Percentiles rank a stretch among this genome's conserved stretches.
These are phyloP conservation scores for Allolobophora icterica DNA, from an alignment of 2,888 invertebrate species.

Conservation along the genomic window DNA sequence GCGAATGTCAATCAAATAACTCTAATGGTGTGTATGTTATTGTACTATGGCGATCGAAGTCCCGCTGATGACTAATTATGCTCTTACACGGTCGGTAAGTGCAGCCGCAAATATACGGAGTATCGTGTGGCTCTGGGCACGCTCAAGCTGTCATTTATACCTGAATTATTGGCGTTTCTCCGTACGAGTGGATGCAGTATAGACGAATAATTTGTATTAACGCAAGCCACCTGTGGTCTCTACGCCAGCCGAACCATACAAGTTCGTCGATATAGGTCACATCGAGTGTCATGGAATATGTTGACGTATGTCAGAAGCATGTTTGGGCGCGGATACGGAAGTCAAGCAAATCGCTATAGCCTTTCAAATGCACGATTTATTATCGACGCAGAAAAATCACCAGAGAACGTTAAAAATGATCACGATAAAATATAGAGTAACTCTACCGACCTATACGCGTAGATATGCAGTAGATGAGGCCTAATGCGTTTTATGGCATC, in stretches of 20 bases:
- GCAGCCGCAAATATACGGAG: not conserved
- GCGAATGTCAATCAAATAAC: not conserved
- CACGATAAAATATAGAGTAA: not conserved
- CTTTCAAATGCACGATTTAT: not conserved
- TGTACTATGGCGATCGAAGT: no score
- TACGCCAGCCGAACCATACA: not conserved
- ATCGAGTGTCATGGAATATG: not conserved
- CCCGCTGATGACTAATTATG: not conserved
- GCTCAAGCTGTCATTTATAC: not conserved
- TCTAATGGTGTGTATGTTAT: not conserved
- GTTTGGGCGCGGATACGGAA: slow-evolving; percentile 8
- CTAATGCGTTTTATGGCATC: not conserved
- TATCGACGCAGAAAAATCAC: not conserved
- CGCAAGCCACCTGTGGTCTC: not conserved
- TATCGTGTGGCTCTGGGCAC: not conserved
- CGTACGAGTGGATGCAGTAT: not conserved
- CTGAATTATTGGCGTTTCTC: slow-evolving; percentile 11
- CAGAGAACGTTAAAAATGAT: not conserved
- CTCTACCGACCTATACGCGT: not conserved
- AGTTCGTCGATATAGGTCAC: not conserved
- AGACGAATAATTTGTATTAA: not conserved
- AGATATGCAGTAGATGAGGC: not conserved
- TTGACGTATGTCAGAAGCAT: slow-evolving; percentile 6
- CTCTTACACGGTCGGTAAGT: not conserved
- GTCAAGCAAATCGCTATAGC: not conserved